phyloP scores from a whole-genome alignment of 2,888 invertebrate species.

The Thymelicus acteon region DNA sequence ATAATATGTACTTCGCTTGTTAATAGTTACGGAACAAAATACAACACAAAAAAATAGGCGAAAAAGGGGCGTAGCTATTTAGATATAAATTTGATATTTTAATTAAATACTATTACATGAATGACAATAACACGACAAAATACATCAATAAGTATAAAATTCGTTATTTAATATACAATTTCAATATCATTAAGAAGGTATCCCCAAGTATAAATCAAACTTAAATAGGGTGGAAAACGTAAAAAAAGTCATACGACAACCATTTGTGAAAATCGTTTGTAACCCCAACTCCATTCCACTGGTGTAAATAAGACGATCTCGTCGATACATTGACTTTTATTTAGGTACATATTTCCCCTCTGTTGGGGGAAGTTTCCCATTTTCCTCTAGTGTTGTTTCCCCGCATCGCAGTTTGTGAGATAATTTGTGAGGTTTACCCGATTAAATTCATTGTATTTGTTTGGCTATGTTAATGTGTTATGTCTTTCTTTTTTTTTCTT shows the following conservation, averaged over 20 bases:
- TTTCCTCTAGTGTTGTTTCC: slow-evolving; percentile 53
- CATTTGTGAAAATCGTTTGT: slow-evolving; percentile 59
- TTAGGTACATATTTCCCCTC: slow-evolving; percentile 43
- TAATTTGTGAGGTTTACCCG: slow-evolving; percentile 13
- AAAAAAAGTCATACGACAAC: slow-evolving; percentile 51
- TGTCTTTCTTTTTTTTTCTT: too few species aligned
- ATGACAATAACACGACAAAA: too few species aligned
- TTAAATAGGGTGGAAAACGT: slow-evolving; percentile 44
- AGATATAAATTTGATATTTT: too few species aligned
- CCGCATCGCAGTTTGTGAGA: slow-evolving; percentile 13
- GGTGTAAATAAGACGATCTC: slow-evolving; percentile 49
- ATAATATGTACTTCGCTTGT: too few species aligned
- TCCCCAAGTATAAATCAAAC: slow-evolving; percentile 46
- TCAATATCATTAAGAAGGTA: neutral
- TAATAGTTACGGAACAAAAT: too few species aligned
- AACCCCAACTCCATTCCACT: slow-evolving; percentile 46
- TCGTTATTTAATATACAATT: too few species aligned
- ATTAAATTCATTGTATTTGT: slow-evolving; percentile 4
- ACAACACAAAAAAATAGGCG: too few species aligned
- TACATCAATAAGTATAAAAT: too few species aligned
- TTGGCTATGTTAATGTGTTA: neutral
- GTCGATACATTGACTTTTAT: slow-evolving; percentile 65
- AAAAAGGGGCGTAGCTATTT: too few species aligned
- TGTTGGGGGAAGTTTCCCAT: slow-evolving; percentile 48
- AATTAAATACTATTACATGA: too few species aligned